Conservation (phyloP, 1,140 invertebrate species). For the Teleopsis dalmanni region DNA sequence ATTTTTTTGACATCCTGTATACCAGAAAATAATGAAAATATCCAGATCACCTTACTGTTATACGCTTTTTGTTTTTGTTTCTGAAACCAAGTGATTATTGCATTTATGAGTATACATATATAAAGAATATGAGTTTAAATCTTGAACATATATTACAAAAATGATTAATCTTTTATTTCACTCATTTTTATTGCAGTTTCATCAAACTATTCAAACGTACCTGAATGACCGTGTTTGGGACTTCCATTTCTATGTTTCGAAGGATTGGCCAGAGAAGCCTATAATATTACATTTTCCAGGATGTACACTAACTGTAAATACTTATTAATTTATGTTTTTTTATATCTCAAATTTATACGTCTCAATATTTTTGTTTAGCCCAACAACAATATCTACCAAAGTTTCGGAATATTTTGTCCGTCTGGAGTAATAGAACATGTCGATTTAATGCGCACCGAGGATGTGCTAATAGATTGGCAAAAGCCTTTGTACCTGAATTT, state of each 20-base stretch:
- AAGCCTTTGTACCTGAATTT: constrained; percentile 74
- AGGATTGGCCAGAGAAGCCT: constrained; percentile 73
- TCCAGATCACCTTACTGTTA: too few relatives aligned
- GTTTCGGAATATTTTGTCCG: constrained; percentile 74
- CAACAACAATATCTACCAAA: constrained; percentile 67
- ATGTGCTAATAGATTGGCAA: constrained; percentile 67
- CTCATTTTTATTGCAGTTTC: constrained; percentile 59
- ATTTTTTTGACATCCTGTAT: too few relatives aligned
- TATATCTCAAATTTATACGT: not conserved
- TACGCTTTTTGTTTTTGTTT: too few relatives aligned
- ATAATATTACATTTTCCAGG: constrained; percentile 78
- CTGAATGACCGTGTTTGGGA: constrained; percentile 77
- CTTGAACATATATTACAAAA: too few relatives aligned
- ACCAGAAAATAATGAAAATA: too few relatives aligned
- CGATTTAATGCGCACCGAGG: constrained; percentile 61
- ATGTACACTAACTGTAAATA: constrained; percentile 71
- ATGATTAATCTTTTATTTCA: too few relatives aligned
- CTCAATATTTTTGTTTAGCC: constrained; percentile 48
- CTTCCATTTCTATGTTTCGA: constrained; percentile 80
- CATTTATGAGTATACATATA: too few relatives aligned
- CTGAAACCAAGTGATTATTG: too few relatives aligned
- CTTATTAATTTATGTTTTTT: not conserved
- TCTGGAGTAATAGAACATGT: constrained; percentile 61
- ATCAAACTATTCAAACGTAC: constrained; percentile 79
- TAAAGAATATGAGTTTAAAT: too few relatives aligned